Base-by-base conservation (phyloP, 2,113 vertebrate genomes). In the Argyrosomus japonicus region DNA sequence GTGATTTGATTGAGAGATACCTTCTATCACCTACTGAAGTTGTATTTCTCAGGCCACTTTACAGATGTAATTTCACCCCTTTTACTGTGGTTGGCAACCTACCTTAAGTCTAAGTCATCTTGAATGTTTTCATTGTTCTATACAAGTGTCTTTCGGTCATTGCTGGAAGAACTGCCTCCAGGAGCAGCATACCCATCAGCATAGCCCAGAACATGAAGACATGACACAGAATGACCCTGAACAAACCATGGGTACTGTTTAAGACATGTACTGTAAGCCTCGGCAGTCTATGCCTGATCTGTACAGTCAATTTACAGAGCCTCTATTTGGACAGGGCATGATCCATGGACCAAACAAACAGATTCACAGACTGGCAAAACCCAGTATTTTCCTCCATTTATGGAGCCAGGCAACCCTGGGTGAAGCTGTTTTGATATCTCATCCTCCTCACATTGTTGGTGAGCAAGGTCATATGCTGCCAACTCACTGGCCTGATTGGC, bases 401-500 rank as follows among this genome's bases (percentile, higher is more conserved):
- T 64, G 62, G 72, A 86, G 82, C 82, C 82, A 82, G 75, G 51
- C 79, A 81, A 82, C 77, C 82, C 63, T 64, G 63, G 75, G 68
- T 43, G 65, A 88, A 77, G 73, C 68, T 45, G 70, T 89, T 88
- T 79, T 85, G 87, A 83, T 85, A 83, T 87, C 86, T 87, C 75
- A 79, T 88, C 88, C 74, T 51, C 63, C 77, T 91, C 79, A 84
- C 78, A 87, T 88, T 93, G 89, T 89, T 91, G 77, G 75, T 47
- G 86, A 86, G 87, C 81, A 77, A 85, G 87, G 90, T 93, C 88
- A 89, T 87, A 82, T 83, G 81, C 84, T 90, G 89, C 91, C 91
- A 93, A 77, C 83, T 89, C 89, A 77, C 48, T 89, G 88, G 84
- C 91, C 93, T 89, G 88, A 87, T 89, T 90, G 87, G 89, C 86